phyloP scores from a whole-genome alignment of 2,888 invertebrate genomes.

The Ethmia dodecea region DNA sequence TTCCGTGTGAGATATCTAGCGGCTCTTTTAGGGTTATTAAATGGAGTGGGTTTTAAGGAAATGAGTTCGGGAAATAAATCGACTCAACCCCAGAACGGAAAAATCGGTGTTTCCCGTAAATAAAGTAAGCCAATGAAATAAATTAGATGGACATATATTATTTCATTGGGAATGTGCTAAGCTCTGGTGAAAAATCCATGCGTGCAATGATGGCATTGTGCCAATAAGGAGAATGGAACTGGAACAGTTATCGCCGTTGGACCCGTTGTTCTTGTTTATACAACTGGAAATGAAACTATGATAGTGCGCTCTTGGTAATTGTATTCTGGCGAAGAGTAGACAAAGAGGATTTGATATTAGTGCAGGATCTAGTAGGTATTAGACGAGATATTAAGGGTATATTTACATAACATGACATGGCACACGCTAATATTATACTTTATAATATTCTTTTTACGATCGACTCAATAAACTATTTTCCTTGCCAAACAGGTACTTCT shows the following conservation, averaged over 20 bases:
- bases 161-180: constrained; percentile 45
- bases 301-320: constrained; percentile 15
- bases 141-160: constrained; percentile 60
- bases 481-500: too few species aligned
- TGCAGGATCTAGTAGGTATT: too few species aligned
- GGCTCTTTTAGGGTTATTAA: constrained; percentile 71
- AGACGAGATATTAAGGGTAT: too few species aligned
- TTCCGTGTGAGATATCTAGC: constrained; percentile 66
- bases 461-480: too few species aligned
- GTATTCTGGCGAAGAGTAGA: constrained; percentile 11
- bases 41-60: constrained; percentile 72
- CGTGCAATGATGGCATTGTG: constrained; percentile 44
- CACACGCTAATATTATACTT: too few species aligned
- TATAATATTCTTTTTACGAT: too few species aligned
- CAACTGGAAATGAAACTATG: constrained; percentile 25
- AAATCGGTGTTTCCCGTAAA: constrained; percentile 56
- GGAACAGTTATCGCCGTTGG: constrained; percentile 42
- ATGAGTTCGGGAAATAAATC: constrained; percentile 63
- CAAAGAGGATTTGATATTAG: constrained; percentile 4
- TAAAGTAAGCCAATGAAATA: constrained; percentile 57
- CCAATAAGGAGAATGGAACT: constrained; percentile 59
- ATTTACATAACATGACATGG: too few species aligned
- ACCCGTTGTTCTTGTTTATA: constrained; percentile 39
- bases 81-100: constrained; percentile 42
- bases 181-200: constrained; percentile 36